Evolutionary conservation across 2,888 invertebrate species (phyloP).

Genomic region (Pantelozetes paolii): DNA sequence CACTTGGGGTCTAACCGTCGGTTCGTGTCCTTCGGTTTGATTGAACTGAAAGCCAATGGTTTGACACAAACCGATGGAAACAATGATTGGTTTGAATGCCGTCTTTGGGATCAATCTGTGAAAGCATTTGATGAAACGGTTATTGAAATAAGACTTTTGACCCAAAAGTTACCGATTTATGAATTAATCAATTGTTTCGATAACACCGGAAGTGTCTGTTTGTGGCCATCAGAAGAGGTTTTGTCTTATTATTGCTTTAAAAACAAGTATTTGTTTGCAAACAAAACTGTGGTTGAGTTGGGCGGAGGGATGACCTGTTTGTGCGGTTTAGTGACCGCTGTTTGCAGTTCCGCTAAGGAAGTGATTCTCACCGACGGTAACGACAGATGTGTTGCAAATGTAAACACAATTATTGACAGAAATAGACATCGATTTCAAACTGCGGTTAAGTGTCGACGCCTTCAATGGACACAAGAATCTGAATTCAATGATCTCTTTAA

Average conservation of each 20-base stretch:
- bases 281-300: slow-evolving; percentile 67
- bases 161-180: slow-evolving; percentile 45
- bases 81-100: slow-evolving; percentile 45
- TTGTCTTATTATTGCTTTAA: slow-evolving; percentile 64
- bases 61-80: not conserved
- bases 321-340: slow-evolving; percentile 63
- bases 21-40: slow-evolving; percentile 46
- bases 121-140: slow-evolving; percentile 42
- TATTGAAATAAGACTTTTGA: slow-evolving; percentile 43
- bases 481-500: slow-evolving; percentile 51
- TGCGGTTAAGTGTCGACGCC: slow-evolving; percentile 47
- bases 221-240: slow-evolving; percentile 75
- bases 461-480: slow-evolving; percentile 51
- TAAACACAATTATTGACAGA: slow-evolving; percentile 40
- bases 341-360: slow-evolving; percentile 63
- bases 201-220: slow-evolving; percentile 72
- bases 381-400: slow-evolving; percentile 65
- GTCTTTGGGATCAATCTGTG: slow-evolving; percentile 44
- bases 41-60: slow-evolving; percentile 42
- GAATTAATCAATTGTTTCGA: slow-evolving; percentile 57
- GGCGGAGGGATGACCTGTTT: slow-evolving; percentile 82
- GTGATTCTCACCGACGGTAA: slow-evolving; percentile 76
- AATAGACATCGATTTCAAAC: slow-evolving; percentile 36
- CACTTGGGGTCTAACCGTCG: slow-evolving; percentile 44
- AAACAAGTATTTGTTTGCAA: slow-evolving; percentile 63